Evolutionary conservation across 2,888 invertebrate genomes (phyloP).

Genomic region (Sphaeridia pumilis): DNA sequence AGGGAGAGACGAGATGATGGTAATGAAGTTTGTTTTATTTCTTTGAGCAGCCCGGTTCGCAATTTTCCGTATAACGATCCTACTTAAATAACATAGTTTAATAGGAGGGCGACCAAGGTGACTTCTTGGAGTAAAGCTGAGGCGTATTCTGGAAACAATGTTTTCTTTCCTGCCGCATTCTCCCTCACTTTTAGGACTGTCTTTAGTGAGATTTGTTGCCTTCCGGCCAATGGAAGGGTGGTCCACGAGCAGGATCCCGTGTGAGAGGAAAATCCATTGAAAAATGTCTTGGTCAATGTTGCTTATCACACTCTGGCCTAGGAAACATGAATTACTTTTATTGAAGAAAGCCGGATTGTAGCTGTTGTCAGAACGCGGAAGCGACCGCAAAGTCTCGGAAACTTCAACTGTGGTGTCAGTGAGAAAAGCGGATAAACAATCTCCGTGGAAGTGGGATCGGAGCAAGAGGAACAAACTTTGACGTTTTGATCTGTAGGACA

Average conservation of each 20-base stretch:
- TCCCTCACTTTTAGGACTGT: too few species aligned
- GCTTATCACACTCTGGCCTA: not conserved
- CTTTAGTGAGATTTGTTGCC: too few species aligned
- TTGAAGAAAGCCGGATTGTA: not conserved
- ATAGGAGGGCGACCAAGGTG: not conserved
- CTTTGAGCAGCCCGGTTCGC: conserved; percentile 9
- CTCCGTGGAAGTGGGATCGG: conserved; percentile 17
- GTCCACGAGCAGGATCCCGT: conserved; percentile 12
- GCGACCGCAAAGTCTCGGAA: too few species aligned
- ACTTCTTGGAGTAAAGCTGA: not conserved
- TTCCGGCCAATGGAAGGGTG: too few species aligned
- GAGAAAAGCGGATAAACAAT: conserved; percentile 4
- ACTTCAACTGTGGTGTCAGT: too few species aligned
- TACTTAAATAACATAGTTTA: conserved; percentile 15
- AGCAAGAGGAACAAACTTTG: conserved; percentile 18
- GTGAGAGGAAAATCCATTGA: conserved; percentile 18
- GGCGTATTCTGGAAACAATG: too few species aligned
- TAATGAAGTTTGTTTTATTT: conserved; percentile 13
- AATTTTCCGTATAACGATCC: conserved; percentile 15
- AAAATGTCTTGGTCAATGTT: conserved; percentile 14
- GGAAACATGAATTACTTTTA: not conserved
- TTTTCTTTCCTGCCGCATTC: too few species aligned
- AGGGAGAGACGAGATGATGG: conserved; percentile 9
- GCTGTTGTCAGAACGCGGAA: too few species aligned
- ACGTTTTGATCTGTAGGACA: conserved; percentile 13